phyloP scores from a whole-genome alignment of 2,888 invertebrate genomes.

The Agrotis segetum region DNA sequence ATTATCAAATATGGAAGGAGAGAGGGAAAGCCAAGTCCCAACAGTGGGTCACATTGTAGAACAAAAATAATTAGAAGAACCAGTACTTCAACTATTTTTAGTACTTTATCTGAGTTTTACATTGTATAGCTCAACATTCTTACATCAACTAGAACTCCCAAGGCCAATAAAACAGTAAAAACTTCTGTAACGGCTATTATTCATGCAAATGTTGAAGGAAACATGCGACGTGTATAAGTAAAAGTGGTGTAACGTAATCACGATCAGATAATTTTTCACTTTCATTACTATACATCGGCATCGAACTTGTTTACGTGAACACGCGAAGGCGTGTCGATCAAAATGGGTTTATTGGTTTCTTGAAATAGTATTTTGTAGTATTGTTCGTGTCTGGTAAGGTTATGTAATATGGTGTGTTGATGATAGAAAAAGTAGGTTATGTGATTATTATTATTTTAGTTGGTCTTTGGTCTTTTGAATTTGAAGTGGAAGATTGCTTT shows the following conservation, averaged over 20 bases:
- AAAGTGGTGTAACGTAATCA: conserved; percentile 57
- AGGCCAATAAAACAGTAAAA: conserved; percentile 15
- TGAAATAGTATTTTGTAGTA: conserved; percentile 12
- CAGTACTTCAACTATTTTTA: no score
- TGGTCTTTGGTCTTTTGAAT: neutral
- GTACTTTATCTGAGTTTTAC: no score
- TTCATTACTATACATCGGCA: conserved; percentile 56
- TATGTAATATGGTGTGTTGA: neutral
- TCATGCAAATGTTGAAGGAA: conserved; percentile 52
- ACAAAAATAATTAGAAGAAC: no score
- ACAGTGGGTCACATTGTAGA: no score
- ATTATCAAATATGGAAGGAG: no score
- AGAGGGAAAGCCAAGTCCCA: no score
- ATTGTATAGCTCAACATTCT: neutral
- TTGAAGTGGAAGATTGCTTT: neutral
- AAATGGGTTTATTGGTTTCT: conserved; percentile 35
- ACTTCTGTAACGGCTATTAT: conserved; percentile 24
- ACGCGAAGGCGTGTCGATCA: conserved; percentile 30
- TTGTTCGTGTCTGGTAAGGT: conserved; percentile 5
- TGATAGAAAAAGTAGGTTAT: neutral
- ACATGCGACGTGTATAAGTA: conserved; percentile 54
- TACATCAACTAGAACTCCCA: conserved; percentile 11
- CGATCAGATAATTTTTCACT: conserved; percentile 63
- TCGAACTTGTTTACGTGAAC: conserved; percentile 50
- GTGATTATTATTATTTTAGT: neutral